Conservation (phyloP, 37 sponge, comb jelly and placozoan species). For the Ianthella basta region DNA sequence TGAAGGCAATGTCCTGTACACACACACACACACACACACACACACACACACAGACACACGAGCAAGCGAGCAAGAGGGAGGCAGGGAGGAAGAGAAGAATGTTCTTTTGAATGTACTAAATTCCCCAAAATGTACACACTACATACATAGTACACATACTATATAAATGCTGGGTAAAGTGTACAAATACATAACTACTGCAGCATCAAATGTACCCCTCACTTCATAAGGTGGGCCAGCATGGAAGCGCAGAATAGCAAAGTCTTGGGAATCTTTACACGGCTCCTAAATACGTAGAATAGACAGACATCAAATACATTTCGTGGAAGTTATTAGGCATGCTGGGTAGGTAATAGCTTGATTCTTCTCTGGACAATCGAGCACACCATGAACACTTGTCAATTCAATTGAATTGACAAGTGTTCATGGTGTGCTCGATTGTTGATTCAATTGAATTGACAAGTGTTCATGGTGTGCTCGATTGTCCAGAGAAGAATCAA, state of each 20-base stretch:
- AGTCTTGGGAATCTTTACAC: conserved; percentile 78
- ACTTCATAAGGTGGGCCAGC: conserved; percentile 99
- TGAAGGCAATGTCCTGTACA: conserved; percentile 90
- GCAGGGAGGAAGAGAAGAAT: not conserved
- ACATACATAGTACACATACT: too few relatives aligned
- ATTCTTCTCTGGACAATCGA: too few relatives aligned
- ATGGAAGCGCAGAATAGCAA: conserved; percentile 90
- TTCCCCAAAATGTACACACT: not conserved
- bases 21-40: not conserved
- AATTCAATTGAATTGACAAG: too few relatives aligned
- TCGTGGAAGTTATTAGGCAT: too few relatives aligned
- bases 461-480: too few relatives aligned
- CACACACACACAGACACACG: not conserved
- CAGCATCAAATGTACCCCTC: not conserved
- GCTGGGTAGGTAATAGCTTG: too few relatives aligned
- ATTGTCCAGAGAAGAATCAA: too few relatives aligned
- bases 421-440: too few relatives aligned
- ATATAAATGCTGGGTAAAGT: not conserved
- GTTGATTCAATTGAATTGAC: too few relatives aligned
- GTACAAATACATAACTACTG: not conserved
- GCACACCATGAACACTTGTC: too few relatives aligned
- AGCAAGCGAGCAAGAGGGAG: not conserved
- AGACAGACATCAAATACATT: too few relatives aligned
- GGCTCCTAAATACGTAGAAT: conserved; percentile 34
- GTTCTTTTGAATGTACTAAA: not conserved